Evolutionary conservation across 2,797 vertebrate genomes (phyloP).

Genomic region (Sebastes cheni): DNA sequence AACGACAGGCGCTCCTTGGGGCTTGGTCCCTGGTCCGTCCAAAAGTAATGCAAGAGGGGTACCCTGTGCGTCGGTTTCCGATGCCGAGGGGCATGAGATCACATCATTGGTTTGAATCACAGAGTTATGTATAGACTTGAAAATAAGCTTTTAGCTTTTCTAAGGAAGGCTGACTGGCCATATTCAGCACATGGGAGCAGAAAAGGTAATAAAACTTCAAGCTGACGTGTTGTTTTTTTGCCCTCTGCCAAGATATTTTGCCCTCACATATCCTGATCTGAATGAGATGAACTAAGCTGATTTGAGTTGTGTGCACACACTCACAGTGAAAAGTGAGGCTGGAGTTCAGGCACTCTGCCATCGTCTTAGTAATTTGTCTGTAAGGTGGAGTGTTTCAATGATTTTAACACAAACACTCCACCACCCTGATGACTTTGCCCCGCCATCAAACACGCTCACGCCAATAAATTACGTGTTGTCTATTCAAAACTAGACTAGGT

Average conservation of each 20-base stretch:
- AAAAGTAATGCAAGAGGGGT: too few relatives aligned
- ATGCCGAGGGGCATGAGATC: too few relatives aligned
- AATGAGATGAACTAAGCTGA: conserved; percentile 26
- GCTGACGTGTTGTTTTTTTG: conserved; percentile 12
- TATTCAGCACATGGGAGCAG: background rate
- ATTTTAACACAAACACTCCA: conserved; percentile 36
- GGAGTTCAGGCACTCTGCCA: conserved; percentile 22
- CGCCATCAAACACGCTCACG: background rate
- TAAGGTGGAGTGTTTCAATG: conserved; percentile 21
- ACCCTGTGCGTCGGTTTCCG: too few relatives aligned
- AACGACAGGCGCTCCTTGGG: too few relatives aligned
- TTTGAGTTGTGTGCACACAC: background rate
- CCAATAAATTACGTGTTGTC: background rate
- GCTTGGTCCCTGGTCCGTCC: too few relatives aligned
- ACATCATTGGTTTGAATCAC: background rate
- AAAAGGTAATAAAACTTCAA: background rate
- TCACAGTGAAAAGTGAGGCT: background rate
- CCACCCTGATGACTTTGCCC: background rate
- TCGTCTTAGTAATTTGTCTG: conserved; percentile 26
- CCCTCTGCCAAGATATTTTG: background rate
- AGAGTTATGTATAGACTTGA: background rate
- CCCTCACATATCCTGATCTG: background rate
- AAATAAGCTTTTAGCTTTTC: background rate
- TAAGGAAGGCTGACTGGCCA: background rate
- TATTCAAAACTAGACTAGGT: too few relatives aligned